Percentiles rank a stretch among this genome's conserved stretches.
Evolutionary conservation across 2,113 vertebrate genomes (phyloP).

Genomic region (Calidris pugnax): DNA sequence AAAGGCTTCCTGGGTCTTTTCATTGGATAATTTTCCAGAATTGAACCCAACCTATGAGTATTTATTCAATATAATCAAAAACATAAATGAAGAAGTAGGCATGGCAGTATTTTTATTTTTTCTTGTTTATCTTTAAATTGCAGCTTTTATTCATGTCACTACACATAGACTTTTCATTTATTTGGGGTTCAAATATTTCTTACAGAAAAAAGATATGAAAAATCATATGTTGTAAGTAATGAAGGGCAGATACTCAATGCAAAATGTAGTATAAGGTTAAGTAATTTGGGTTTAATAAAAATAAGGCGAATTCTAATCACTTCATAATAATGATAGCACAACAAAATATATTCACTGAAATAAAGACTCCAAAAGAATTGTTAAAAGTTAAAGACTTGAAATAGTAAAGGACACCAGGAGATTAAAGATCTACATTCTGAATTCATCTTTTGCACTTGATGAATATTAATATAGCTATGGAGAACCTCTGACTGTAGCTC

Average conservation of each 20-base stretch:
- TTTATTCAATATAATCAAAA: background rate
- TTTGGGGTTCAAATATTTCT: background rate
- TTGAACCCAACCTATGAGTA: background rate
- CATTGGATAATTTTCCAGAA: background rate
- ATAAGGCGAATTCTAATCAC: background rate
- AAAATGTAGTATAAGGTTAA: background rate
- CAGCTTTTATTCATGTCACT: background rate
- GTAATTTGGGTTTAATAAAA: background rate
- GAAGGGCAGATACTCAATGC: background rate
- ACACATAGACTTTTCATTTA: background rate
- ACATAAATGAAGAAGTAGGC: background rate
- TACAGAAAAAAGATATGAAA: background rate
- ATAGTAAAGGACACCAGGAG: background rate
- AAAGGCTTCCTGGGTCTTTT: background rate
- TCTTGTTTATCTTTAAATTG: background rate
- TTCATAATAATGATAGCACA: background rate
- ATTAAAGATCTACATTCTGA: background rate
- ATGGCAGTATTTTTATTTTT: background rate
- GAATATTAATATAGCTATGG: background rate
- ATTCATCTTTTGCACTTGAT: background rate
- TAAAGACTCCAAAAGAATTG: background rate
- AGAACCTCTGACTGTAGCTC: background rate
- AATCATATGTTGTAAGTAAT: background rate
- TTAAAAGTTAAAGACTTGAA: background rate
- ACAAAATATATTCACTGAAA: background rate